phyloP scores from a whole-genome alignment of 2,888 invertebrate genomes.

The Lordiphosa andalusiaca region DNA sequence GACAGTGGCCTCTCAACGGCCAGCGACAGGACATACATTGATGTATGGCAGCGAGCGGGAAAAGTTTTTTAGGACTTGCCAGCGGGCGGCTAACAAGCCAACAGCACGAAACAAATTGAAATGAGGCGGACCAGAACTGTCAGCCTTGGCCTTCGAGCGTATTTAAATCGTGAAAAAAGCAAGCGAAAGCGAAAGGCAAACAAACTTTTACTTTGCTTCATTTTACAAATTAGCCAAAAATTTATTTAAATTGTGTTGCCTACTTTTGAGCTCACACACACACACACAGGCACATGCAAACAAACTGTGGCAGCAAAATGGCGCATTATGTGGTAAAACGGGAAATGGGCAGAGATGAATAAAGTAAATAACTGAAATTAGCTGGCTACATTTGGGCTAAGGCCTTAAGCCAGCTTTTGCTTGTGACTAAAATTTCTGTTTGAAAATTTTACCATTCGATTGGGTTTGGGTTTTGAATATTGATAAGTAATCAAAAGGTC shows the following conservation, averaged over 20 bases:
- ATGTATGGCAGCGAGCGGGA: slow-evolving; percentile 27
- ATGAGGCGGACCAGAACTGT: slow-evolving; percentile 50
- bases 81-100: slow-evolving; percentile 69
- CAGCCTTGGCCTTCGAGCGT: slow-evolving; percentile 44
- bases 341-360: not conserved
- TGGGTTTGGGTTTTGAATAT: no score
- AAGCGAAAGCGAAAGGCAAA: slow-evolving; percentile 27
- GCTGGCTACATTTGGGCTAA: slow-evolving; percentile 3
- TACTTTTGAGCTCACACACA: slow-evolving; percentile 17
- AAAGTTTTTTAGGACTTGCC: slow-evolving; percentile 34
- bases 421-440: no score
- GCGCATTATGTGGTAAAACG: slow-evolving; percentile 30
- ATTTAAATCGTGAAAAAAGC: slow-evolving; percentile 56
- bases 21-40: slow-evolving; percentile 28
- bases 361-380: slow-evolving; percentile 12
- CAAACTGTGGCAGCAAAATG: slow-evolving; percentile 51
- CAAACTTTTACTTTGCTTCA: slow-evolving; percentile 51
- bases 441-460: no score
- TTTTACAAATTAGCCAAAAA: slow-evolving; percentile 65
- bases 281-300: not conserved
- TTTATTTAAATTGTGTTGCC: slow-evolving; percentile 68
- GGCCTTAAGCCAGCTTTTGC: no score
- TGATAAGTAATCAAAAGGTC: no score
- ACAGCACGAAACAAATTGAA: slow-evolving; percentile 61
- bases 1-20: slow-evolving; percentile 53